Percentiles rank a stretch among this genome's conserved stretches.
Evolutionary conservation across 2,888 invertebrate species (phyloP).

Genomic region (Drymonia ruficornis): DNA sequence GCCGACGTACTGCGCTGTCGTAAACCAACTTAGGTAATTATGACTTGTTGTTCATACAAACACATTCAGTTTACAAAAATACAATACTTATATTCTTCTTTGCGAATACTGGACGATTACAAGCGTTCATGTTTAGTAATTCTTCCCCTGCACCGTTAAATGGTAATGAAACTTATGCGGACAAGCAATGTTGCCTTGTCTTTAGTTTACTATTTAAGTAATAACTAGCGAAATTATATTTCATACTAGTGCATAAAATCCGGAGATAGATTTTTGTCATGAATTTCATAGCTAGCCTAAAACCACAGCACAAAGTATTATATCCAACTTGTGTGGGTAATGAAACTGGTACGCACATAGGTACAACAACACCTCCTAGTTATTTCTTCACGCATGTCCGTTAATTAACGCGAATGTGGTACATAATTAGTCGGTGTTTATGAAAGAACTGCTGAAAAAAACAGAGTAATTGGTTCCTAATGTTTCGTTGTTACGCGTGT

Average conservation of each 20-base stretch:
- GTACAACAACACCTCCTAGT: not conserved
- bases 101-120: no score
- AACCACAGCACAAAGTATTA: no score
- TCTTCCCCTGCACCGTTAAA: no score
- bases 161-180: no score
- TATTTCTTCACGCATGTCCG: not conserved
- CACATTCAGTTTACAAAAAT: not conserved
- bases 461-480: not conserved
- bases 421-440: not conserved
- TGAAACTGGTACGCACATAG: not conserved
- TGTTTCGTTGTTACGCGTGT: conserved; percentile 4
- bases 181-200: no score
- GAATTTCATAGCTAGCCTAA: no score
- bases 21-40: not conserved
- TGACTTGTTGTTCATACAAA: not conserved
- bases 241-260: no score
- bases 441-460: not conserved
- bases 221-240: no score
- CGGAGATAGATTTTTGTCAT: no score
- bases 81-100: no score
- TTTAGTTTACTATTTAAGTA: no score
- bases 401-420: not conserved
- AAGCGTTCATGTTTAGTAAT: no score
- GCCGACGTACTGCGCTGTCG: not conserved
- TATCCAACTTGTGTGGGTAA: not conserved